These are phyloP conservation scores for Cyanoramphus novaezelandiae DNA, from an alignment of 2,113 vertebrate genomes.

Conservation along the genomic window DNA sequence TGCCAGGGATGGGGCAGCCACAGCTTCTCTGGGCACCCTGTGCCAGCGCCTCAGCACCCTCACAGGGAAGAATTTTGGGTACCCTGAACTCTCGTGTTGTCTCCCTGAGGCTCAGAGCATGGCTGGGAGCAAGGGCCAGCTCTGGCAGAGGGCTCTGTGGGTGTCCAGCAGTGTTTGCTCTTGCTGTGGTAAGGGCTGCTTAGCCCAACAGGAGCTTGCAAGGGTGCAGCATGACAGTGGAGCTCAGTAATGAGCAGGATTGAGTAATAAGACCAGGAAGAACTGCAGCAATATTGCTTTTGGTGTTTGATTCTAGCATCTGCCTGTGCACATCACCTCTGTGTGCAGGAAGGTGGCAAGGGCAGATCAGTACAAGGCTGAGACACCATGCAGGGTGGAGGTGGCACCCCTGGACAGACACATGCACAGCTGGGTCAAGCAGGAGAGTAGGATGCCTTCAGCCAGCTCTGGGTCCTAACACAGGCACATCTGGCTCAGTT, in stretches of 20 bases:
- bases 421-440: background rate
- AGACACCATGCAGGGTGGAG: background rate
- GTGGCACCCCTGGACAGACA: background rate
- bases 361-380: background rate
- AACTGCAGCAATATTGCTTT: rapidly evolving
- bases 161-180: rapidly evolving
- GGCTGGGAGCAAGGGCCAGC: background rate
- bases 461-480: background rate
- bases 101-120: background rate
- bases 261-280: background rate
- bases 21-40: background rate
- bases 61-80: background rate
- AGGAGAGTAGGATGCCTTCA: background rate
- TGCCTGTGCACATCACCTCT: background rate
- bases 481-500: background rate
- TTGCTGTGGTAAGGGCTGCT: background rate
- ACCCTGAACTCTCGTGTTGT: background rate
- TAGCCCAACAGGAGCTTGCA: rapidly evolving
- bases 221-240: background rate
- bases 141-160: rapidly evolving
- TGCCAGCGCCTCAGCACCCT: background rate
- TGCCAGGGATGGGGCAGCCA: background rate
- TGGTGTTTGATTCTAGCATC: background rate
- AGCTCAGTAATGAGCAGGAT: background rate
- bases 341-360: rapidly evolving